phyloP scores from a whole-genome alignment of 2,797 vertebrate species.

The Sebastes jordani region DNA sequence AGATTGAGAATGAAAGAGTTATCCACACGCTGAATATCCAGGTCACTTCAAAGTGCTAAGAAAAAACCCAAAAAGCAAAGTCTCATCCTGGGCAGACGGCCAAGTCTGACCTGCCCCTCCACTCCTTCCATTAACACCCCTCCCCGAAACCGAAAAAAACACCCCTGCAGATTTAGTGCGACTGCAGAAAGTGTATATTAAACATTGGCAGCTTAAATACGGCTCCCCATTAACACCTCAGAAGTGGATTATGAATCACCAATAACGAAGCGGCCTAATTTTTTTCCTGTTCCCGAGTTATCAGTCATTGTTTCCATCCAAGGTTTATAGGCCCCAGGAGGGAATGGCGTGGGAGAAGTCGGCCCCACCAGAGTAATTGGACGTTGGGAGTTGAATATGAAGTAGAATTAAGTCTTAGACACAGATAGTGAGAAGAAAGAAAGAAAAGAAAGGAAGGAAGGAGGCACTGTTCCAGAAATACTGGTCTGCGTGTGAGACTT shows the following conservation, averaged over 20 bases:
- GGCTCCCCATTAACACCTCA: slow-evolving; percentile 68
- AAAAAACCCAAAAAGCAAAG: slow-evolving; percentile 29
- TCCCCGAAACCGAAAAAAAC: neutral
- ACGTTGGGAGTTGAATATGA: slow-evolving; percentile 43
- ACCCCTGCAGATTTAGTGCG: slow-evolving; percentile 61
- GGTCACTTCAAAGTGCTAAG: slow-evolving; percentile 42
- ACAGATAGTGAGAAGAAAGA: neutral
- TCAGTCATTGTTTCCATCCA: slow-evolving; percentile 68
- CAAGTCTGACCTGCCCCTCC: slow-evolving; percentile 45
- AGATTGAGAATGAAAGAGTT: slow-evolving; percentile 32
- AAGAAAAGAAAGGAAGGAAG: neutral
- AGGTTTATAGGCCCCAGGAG: slow-evolving; percentile 60
- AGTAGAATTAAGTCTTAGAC: slow-evolving; percentile 35
- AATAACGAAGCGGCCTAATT: slow-evolving; percentile 55
- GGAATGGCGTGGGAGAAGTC: neutral
- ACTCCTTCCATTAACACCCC: slow-evolving; percentile 42
- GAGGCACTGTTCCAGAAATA: neutral
- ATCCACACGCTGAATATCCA: slow-evolving; percentile 22
- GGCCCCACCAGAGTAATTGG: slow-evolving; percentile 19
- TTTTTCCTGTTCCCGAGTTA: slow-evolving; percentile 53
- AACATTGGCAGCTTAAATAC: slow-evolving; percentile 72
- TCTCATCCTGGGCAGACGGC: slow-evolving; percentile 52
- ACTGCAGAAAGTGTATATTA: slow-evolving; percentile 67
- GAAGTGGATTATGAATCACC: slow-evolving; percentile 72
- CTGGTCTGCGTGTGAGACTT: neutral